Evolutionary conservation across 2,797 vertebrate genomes (phyloP).

Genomic region (Notoglanidium macrostoma): DNA sequence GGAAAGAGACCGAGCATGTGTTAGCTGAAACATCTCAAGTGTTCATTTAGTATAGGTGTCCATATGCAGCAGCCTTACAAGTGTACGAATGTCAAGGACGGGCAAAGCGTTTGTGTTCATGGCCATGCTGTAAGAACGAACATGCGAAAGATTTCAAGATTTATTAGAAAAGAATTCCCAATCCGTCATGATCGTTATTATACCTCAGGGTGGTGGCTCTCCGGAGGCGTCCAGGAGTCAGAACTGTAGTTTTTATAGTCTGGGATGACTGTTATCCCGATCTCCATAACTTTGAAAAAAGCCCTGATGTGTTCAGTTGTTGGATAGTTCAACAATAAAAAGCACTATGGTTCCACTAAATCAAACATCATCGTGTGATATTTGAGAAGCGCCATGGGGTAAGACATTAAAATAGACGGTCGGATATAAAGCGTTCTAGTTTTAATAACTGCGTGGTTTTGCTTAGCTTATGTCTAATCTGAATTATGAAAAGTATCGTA

Average conservation of each 20-base stretch:
- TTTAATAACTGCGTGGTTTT: background rate
- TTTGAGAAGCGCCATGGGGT: constrained; percentile 13
- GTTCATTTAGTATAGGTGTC: constrained; percentile 15
- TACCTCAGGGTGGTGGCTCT: background rate
- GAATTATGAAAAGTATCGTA: background rate
- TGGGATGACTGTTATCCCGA: background rate
- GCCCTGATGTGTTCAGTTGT: background rate
- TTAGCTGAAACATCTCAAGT: constrained; percentile 38
- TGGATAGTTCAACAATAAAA: background rate
- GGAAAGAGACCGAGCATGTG: background rate
- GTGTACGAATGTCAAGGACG: constrained; percentile 16
- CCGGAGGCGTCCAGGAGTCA: background rate
- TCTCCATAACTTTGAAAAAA: background rate
- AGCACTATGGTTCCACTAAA: background rate
- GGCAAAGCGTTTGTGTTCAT: background rate
- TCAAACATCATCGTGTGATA: too few relatives aligned
- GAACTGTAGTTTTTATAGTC: background rate
- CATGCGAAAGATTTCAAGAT: background rate
- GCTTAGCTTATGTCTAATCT: background rate
- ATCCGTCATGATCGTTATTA: background rate
- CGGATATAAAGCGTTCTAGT: background rate
- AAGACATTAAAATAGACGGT: constrained; percentile 11
- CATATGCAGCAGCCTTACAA: constrained; percentile 14
- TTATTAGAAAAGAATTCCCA: background rate
- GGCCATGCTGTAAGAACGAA: background rate